Percentiles rank a stretch among this genome's conserved stretches.
Conservation (phyloP, 1,140 invertebrate species). For the Drosophila truncata region DNA sequence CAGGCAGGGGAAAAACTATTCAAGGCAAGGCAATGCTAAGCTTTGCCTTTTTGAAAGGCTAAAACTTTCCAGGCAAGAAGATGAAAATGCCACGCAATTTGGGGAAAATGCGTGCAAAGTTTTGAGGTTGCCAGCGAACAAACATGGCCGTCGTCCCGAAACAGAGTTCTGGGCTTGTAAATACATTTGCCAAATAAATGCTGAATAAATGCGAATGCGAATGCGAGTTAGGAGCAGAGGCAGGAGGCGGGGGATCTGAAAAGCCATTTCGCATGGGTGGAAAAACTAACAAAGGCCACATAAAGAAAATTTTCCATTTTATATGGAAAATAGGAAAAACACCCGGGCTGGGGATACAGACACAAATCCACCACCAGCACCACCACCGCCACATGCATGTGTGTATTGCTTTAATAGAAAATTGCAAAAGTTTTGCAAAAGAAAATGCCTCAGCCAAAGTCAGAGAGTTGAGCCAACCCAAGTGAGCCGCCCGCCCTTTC, state of each 20-base stretch:
- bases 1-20: slow-evolving; percentile 60
- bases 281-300: slow-evolving; percentile 80
- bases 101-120: slow-evolving; percentile 75
- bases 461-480: slow-evolving; percentile 62
- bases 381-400: slow-evolving; percentile 46
- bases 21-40: slow-evolving; percentile 33
- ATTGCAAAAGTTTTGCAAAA: slow-evolving; percentile 83
- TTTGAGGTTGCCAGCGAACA: slow-evolving; percentile 75
- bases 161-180: slow-evolving; percentile 61
- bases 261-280: slow-evolving; percentile 52
- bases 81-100: slow-evolving; percentile 71
- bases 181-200: slow-evolving; percentile 74
- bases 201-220: slow-evolving; percentile 69
- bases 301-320: slow-evolving; percentile 82
- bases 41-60: slow-evolving; percentile 62
- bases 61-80: slow-evolving; percentile 59
- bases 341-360: slow-evolving; percentile 40
- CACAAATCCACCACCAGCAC: slow-evolving; percentile 57
- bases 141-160: slow-evolving; percentile 63
- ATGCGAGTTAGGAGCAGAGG: slow-evolving; percentile 14
- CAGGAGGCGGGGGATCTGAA: neutral
- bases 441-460: slow-evolving; percentile 78
- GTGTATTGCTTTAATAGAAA: slow-evolving; percentile 84
- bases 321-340: slow-evolving; percentile 64
- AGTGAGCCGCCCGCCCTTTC: slow-evolving; percentile 26